These are phyloP conservation scores for Polydrusus tereticollis DNA, from an alignment of 2,888 invertebrate genomes.

Conservation along the genomic window DNA sequence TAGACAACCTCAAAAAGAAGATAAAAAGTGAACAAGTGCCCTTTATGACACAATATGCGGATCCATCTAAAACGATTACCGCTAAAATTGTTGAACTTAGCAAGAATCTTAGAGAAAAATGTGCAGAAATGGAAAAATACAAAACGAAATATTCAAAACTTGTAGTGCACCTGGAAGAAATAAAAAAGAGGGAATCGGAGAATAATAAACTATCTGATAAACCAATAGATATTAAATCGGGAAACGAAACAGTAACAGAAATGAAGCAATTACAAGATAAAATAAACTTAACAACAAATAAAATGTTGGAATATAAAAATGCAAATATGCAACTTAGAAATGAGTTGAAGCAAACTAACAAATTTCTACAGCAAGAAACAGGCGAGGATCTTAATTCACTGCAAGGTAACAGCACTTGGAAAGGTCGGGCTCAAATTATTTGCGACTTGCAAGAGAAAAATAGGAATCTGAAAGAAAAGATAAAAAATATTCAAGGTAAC, in stretches of 20 bases:
- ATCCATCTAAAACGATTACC: conserved; percentile 71
- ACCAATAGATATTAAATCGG: neutral
- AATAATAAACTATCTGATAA: no score
- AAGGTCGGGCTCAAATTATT: conserved; percentile 84
- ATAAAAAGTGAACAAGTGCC: conserved; percentile 42
- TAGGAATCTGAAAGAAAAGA: conserved; percentile 75
- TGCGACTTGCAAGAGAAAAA: conserved; percentile 77
- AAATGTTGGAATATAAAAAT: conserved; percentile 79
- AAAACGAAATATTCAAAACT: conserved; percentile 73
- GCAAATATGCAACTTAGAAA: conserved; percentile 77
- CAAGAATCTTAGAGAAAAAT: conserved; percentile 76
- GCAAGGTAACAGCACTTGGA: conserved; percentile 76
- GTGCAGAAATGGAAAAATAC: conserved; percentile 72
- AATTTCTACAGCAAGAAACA: conserved; percentile 81
- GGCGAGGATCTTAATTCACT: conserved; percentile 79
- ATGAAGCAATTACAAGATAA: conserved; percentile 75
- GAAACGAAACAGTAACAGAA: conserved; percentile 68
- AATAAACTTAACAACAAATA: conserved; percentile 71
- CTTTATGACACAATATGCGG: conserved; percentile 69
- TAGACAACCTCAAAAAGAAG: conserved; percentile 15
- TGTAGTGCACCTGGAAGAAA: conserved; percentile 69
- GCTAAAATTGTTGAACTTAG: conserved; percentile 78
- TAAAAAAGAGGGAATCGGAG: conserved; percentile 54
- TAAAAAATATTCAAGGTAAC: conserved; percentile 63
- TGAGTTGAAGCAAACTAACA: conserved; percentile 79